Base-by-base conservation (phyloP, 1,140 invertebrate species). In the Drosophila sp. region DNA sequence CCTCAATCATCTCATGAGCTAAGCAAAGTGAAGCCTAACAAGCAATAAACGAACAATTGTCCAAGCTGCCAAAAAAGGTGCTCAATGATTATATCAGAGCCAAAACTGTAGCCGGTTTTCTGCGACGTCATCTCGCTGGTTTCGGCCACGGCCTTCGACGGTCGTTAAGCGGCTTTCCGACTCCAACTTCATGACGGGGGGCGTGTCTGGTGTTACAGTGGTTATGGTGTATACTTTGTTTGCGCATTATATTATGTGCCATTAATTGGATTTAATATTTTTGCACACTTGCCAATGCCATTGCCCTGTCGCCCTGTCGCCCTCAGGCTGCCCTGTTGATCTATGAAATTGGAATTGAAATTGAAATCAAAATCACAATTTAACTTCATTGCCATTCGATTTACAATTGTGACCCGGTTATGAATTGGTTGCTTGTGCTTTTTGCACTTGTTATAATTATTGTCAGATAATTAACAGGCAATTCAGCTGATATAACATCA, bases 221-320 rank as follows among this genome's bases (percentile, higher is more conserved):
- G 13, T 34, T 21, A 16, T 21, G 54, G 41, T 71, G 69, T 74
- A 53, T n/a, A n/a, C n/a, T 65, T 62, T 66, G 76, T 72, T 69
- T 67, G 51, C 45, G 63, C 71, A 64, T 72, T 54, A 74, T 56
- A 69, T 80, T 77, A 78, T 75, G 58, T 76, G 78, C 64, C 74
- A 81, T 86, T 86, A 87, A 86, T 86, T 86, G 82, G 82, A 87
- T 87, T 86, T 82, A 65, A 86, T 81, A 78, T 74, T 64, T 76
- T 80, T 65, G 73, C 76, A 72, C 76, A 76, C 75, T 64, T 58
- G 18, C n/a, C 8, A n/a, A n/a, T n/a, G n/a, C n/a, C n/a, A n/a
- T n/a, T n/a, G n/a, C n/a, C n/a, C n/a, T n/a, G n/a, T n/a, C n/a
- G n/a, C n/a, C n/a, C n/a, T 41, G 34, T 13, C 54, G 72, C 64